Base-by-base conservation (phyloP, 2,888 invertebrate species). In the Hedya salicella region DNA sequence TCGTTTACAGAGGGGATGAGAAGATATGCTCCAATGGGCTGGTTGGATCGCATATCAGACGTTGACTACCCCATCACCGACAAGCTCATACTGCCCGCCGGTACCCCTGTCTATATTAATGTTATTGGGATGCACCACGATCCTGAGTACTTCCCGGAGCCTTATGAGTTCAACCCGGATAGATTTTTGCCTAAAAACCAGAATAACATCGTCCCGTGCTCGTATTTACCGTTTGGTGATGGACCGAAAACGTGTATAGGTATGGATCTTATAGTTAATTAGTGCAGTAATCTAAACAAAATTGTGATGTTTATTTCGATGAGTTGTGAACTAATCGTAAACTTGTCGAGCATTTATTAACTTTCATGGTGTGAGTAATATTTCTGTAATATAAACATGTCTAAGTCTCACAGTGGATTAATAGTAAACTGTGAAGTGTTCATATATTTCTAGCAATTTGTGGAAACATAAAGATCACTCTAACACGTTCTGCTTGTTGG, bases 21-120 rank as follows among this genome's bases (percentile, higher is more conserved):
- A n/a, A 83, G 80, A 40, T 83, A 81, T 49, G 76, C 83, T 0
- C 67, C 80, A 0, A 83, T 88, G 83, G 82, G 81, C 2, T 86
- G 83, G 83, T 13, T 86, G 14, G 85, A 86, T 49, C 78, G 87
- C 5, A 0, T 83, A 0, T 72, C 83, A 0, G 30, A 63, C 0
- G 62, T 63, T 0, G 78, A 82, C 19, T 87, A 86, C 62, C 52
- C 69, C 13, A 66, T 87, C 0, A 77, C 83, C 42, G 86, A 85
- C 0, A 70, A 77, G 0, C 67, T 87, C 2, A 82, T 80, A 0
- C 77, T 87, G 1, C 71, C 74, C 0, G 79, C 79, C 0, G 81
- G 83, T 0, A 86, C 82, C 0, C 78, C 79, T 0, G 69, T 86
- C 4, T 85, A 80, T 49, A 74, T 86, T 4, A 85, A 85, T 60